A percentile compares a stretch with the other conserved stretches of the same genome.
Conservation (phyloP, 2,797 vertebrate species). For the Phylloscopus collybita region DNA sequence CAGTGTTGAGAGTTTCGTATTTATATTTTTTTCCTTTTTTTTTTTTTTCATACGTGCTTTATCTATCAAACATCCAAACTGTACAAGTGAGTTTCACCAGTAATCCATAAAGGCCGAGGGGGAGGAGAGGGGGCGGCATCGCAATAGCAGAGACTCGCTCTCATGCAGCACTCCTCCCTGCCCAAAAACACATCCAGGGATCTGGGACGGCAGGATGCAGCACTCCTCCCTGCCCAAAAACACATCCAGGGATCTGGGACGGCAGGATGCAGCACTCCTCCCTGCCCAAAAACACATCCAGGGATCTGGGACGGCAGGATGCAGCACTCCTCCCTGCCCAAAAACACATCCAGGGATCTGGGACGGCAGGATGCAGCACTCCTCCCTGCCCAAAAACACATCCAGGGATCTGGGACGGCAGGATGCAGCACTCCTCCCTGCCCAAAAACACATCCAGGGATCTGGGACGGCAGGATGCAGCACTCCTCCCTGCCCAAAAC, state of each 20-base stretch:
- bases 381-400: no score
- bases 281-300: background rate
- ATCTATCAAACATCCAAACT: constrained; percentile 82
- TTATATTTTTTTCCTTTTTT: constrained; percentile 63
- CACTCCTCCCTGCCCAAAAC: no score
- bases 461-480: background rate
- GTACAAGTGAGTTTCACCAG: constrained; percentile 75
- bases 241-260: no score
- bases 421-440: constrained; percentile 49
- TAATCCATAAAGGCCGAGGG: constrained; percentile 53
- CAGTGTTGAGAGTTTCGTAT: constrained; percentile 77
- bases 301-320: background rate
- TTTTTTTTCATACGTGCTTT: constrained; percentile 75
- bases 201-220: background rate
- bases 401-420: no score
- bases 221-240: no score
- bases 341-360: background rate
- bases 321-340: constrained; percentile 41
- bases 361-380: background rate
- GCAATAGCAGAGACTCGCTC: constrained; percentile 52
- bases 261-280: constrained; percentile 40
- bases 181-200: constrained; percentile 1
- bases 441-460: constrained; percentile 1
- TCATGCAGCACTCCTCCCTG: constrained; percentile 60
- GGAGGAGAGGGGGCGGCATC: background rate